A percentile compares a stretch with the other conserved stretches of the same genome.
Conservation (phyloP, 2,888 invertebrate species). For the Merodon equestris region DNA sequence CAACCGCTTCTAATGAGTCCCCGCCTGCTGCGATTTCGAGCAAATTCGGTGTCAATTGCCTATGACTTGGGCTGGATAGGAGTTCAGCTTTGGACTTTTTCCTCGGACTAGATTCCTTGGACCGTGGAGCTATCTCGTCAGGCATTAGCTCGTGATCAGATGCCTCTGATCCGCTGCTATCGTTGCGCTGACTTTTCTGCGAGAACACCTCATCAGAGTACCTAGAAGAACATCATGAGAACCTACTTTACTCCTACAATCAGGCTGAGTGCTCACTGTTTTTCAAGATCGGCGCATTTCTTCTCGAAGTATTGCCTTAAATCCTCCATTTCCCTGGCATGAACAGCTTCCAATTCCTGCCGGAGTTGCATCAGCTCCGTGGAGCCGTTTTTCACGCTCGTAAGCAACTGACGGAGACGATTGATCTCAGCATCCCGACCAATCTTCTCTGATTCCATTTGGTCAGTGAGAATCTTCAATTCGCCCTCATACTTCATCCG, state of each 20-base stretch:
- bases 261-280: conserved; percentile 81
- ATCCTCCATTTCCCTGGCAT: conserved; percentile 88
- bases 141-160: conserved; percentile 77
- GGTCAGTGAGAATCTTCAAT: conserved; percentile 74
- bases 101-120: conserved; percentile 74
- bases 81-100: conserved; percentile 76
- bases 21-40: conserved; percentile 61
- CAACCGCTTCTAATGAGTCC: conserved; percentile 70
- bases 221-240: conserved; percentile 73
- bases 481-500: conserved; percentile 76
- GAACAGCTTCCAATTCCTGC: conserved; percentile 83
- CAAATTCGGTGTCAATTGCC: conserved; percentile 77
- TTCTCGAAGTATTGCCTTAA: conserved; percentile 88
- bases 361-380: conserved; percentile 81
- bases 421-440: conserved; percentile 80
- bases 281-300: conserved; percentile 89
- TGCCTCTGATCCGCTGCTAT: conserved; percentile 76
- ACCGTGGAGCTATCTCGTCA: conserved; percentile 71
- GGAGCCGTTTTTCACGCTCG: conserved; percentile 81
- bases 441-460: conserved; percentile 81
- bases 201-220: conserved; percentile 85
- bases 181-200: conserved; percentile 83
- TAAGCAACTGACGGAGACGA: conserved; percentile 80
- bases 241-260: background rate
- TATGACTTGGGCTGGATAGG: conserved; percentile 77